A percentile compares a stretch with the other conserved stretches of the same genome.
Evolutionary conservation across 2,888 invertebrate genomes (phyloP).

Genomic region (Archips xylosteana): DNA sequence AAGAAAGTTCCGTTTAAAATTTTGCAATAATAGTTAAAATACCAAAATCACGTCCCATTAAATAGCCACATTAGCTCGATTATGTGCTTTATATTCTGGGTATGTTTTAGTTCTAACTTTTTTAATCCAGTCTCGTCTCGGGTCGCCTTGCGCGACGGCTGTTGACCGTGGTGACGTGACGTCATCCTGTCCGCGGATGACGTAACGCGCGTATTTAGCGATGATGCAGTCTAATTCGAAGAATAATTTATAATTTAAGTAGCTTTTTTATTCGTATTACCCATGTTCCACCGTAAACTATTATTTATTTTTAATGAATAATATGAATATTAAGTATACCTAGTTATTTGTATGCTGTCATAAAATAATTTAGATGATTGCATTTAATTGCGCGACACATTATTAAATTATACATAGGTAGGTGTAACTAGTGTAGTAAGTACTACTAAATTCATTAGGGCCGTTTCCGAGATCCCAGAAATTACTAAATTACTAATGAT

Average conservation of each 20-base stretch:
- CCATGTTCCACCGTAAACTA: too few relatives aligned
- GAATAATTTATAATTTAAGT: slow-evolving; percentile 3
- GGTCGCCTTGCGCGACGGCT: slow-evolving; percentile 51
- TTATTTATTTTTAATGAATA: too few relatives aligned
- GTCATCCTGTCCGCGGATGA: slow-evolving; percentile 50
- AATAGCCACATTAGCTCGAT: neutral
- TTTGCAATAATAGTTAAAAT: too few relatives aligned
- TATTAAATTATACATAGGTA: neutral
- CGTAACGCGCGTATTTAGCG: slow-evolving; percentile 43
- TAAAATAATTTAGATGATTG: neutral
- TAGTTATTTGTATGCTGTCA: neutral
- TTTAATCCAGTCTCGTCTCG: slow-evolving; percentile 29
- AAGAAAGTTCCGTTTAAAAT: too few relatives aligned
- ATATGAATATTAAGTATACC: too few relatives aligned
- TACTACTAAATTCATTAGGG: too few relatives aligned
- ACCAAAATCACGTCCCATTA: too few relatives aligned
- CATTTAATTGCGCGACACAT: neutral
- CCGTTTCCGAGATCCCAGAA: too few relatives aligned
- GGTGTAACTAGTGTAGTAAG: neutral
- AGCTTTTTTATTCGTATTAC: too few relatives aligned
- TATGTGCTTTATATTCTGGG: neutral
- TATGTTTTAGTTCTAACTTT: slow-evolving; percentile 4
- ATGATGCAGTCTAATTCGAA: slow-evolving; percentile 31
- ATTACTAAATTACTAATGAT: too few relatives aligned
- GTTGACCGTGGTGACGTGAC: slow-evolving; percentile 65